A percentile compares a stretch with the other conserved stretches of the same genome.
phyloP scores from a whole-genome alignment of 2,888 invertebrate genomes.

The Leptinotarsa juncta region DNA sequence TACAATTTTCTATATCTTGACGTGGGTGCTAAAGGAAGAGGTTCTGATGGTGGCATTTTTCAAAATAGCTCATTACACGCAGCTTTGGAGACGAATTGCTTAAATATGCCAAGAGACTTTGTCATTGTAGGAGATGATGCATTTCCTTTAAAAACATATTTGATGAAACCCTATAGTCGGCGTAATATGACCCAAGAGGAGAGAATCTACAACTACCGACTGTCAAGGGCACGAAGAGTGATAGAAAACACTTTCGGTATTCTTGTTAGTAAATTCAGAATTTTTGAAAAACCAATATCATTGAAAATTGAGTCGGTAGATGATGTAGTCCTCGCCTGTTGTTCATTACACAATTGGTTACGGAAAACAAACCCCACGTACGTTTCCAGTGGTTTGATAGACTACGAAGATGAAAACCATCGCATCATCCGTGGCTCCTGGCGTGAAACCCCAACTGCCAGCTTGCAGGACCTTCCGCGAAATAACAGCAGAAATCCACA shows the following conservation, averaged over 20 bases:
- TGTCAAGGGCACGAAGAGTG: conserved; percentile 29
- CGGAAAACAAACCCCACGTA: neutral
- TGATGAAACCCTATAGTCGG: conserved; percentile 22
- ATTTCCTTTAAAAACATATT: conserved; percentile 35
- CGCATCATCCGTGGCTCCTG: neutral
- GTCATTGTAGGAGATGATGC: conserved; percentile 34
- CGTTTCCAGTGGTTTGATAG: neutral
- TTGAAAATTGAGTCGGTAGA: conserved; percentile 9
- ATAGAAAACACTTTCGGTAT: conserved; percentile 33
- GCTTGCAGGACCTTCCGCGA: neutral
- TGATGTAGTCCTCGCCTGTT: conserved; percentile 4
- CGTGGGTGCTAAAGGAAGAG: conserved; percentile 21
- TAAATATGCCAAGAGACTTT: neutral
- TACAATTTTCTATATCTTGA: conserved; percentile 8
- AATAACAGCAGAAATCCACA: neutral
- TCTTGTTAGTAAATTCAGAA: conserved; percentile 38
- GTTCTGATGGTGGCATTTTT: conserved; percentile 17
- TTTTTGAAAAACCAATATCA: conserved; percentile 38
- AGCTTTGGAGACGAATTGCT: conserved; percentile 8
- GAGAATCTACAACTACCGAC: conserved; percentile 32
- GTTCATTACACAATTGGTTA: conserved; percentile 2
- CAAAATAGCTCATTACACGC: conserved; percentile 17
- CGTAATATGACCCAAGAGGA: conserved; percentile 19
- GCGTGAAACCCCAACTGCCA: neutral
- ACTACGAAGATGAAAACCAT: conserved; percentile 7